Conservation (phyloP, 2,888 invertebrate genomes). For the Caenorhabditis sp. region DNA sequence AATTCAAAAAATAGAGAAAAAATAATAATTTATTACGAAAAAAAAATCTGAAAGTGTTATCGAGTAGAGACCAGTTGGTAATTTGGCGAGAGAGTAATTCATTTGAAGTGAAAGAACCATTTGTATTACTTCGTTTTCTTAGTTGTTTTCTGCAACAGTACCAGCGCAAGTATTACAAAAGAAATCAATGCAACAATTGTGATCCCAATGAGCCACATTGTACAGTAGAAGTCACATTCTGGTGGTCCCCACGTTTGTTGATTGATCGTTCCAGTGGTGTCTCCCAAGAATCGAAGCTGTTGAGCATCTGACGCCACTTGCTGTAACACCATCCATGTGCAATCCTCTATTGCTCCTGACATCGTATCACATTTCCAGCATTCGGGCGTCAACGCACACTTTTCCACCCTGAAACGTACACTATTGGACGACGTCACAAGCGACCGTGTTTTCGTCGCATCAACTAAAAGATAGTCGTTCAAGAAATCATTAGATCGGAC, state of each 20-base stretch:
- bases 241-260: constrained; percentile 67
- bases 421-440: constrained; percentile 40
- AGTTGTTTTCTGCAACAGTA: constrained; percentile 41
- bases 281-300: constrained; percentile 27
- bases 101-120: not conserved
- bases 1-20: constrained; percentile 9
- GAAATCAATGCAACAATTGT: constrained; percentile 41
- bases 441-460: constrained; percentile 35
- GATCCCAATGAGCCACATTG: constrained; percentile 31
- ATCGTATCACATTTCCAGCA: constrained; percentile 65
- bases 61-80: constrained; percentile 30
- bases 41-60: constrained; percentile 29
- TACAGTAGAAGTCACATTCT: constrained; percentile 66
- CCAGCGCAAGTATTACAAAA: constrained; percentile 40
- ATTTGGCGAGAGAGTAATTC: constrained; percentile 11
- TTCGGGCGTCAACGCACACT: constrained; percentile 56
- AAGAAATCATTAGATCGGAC: constrained; percentile 49
- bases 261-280: constrained; percentile 28
- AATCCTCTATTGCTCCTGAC: constrained; percentile 46
- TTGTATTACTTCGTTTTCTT: constrained; percentile 44
- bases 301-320: constrained; percentile 49
- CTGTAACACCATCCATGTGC: constrained; percentile 63
- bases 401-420: constrained; percentile 60
- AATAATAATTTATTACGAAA: constrained; percentile 35
- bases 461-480: constrained; percentile 31